Percentiles rank a stretch among this genome's conserved stretches.
phyloP scores from a whole-genome alignment of 2,888 invertebrate genomes.

The Chrysotoxum bicinctum region DNA sequence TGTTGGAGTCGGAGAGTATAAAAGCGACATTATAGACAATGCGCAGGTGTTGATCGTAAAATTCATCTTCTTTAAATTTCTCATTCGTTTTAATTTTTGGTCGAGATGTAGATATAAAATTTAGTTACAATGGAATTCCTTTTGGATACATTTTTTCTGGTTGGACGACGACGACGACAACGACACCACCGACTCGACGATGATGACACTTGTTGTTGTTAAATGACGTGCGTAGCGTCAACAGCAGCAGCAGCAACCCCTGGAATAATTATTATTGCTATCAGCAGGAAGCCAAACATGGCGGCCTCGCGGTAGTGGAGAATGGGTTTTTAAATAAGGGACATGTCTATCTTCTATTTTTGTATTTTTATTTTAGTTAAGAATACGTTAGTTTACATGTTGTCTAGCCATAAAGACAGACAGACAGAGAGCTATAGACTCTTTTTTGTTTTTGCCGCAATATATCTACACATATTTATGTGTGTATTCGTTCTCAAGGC shows the following conservation, averaged over 20 bases:
- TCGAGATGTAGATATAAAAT: slow-evolving; percentile 29
- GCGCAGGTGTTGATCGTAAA: slow-evolving; percentile 63
- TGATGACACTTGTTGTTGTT: slow-evolving; percentile 37
- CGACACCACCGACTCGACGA: background rate
- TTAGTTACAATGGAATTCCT: slow-evolving; percentile 24
- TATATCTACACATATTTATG: background rate
- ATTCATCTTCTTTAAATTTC: slow-evolving; percentile 13
- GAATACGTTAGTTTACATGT: background rate
- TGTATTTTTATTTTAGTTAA: background rate
- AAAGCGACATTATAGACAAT: slow-evolving; percentile 44
- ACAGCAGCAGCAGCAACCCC: slow-evolving; percentile 30
- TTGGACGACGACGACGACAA: slow-evolving; percentile 6
- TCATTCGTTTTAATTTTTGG: background rate
- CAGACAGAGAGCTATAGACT: background rate
- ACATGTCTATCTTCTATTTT: slow-evolving; percentile 38
- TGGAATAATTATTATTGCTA: slow-evolving; percentile 29
- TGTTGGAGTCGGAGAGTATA: slow-evolving; percentile 4
- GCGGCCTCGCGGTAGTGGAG: slow-evolving; percentile 51
- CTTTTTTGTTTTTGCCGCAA: background rate
- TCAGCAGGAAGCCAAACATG: slow-evolving; percentile 66
- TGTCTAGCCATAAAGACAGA: background rate
- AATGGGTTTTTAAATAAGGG: slow-evolving; percentile 32
- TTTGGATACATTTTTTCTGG: slow-evolving; percentile 27
- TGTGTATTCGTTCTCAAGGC: background rate
- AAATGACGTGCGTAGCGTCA: slow-evolving; percentile 48